phyloP scores from a whole-genome alignment of 2,888 invertebrate species.

The Xestoiulus laeticollis region DNA sequence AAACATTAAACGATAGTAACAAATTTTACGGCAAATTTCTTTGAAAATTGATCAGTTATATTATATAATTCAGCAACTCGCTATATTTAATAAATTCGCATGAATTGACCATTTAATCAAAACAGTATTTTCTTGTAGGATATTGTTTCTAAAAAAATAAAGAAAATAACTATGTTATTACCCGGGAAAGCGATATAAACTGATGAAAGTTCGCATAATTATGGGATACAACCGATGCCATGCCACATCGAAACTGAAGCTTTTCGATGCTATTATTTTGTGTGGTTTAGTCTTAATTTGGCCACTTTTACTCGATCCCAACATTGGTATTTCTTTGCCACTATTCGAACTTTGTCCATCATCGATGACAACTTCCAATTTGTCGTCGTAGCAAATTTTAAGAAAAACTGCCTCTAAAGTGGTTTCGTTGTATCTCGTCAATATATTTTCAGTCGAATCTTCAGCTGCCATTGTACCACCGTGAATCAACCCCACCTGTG shows the following conservation, averaged over 20 bases:
- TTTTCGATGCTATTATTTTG: not conserved
- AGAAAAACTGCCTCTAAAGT: constrained; percentile 5
- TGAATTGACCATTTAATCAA: too few species aligned
- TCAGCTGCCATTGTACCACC: not conserved
- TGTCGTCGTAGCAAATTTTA: not conserved
- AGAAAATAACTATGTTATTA: not conserved
- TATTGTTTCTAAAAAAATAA: too few species aligned
- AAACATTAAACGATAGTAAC: too few species aligned
- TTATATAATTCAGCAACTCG: too few species aligned
- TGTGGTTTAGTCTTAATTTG: not conserved
- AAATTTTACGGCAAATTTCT: too few species aligned
- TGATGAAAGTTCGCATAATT: not conserved
- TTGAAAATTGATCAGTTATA: too few species aligned
- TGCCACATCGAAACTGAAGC: not conserved
- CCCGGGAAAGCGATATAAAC: not conserved
- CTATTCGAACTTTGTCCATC: not conserved
- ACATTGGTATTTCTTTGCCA: not conserved
- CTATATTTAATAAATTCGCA: too few species aligned
- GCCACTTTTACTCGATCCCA: not conserved
- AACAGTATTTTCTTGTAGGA: too few species aligned
- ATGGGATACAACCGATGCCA: not conserved
- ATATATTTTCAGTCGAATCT: not conserved
- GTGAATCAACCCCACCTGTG: not conserved
- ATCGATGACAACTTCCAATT: not conserved
- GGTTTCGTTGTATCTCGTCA: not conserved